Percentiles rank a stretch among this genome's conserved stretches.
These are phyloP conservation scores for Chamaetylas fuelleborni DNA, from an alignment of 2,113 vertebrate species.

Conservation along the genomic window DNA sequence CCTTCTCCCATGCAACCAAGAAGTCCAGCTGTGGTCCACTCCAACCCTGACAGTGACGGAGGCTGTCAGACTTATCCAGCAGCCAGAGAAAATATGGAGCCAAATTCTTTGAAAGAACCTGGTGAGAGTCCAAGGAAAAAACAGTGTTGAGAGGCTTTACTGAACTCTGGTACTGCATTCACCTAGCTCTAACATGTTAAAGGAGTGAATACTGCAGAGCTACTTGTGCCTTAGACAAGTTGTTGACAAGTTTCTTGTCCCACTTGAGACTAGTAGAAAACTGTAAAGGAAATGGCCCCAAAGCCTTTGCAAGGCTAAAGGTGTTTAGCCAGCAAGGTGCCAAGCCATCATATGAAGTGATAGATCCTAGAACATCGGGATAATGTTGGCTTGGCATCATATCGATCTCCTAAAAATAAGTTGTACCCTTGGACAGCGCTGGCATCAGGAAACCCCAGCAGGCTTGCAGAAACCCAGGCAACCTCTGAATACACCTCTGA, in stretches of 20 bases:
- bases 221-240: neutral
- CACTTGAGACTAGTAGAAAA: neutral
- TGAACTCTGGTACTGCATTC: neutral
- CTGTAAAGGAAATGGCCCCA: neutral
- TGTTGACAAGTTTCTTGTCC: neutral
- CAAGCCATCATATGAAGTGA: neutral
- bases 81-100: neutral
- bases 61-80: neutral
- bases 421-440: neutral
- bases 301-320: neutral
- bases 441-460: neutral
- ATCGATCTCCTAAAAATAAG: neutral
- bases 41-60: neutral
- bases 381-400: neutral
- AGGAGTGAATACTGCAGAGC: neutral
- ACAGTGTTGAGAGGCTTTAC: neutral
- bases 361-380: neutral
- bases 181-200: neutral
- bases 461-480: neutral
- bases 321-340: neutral
- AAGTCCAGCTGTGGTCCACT: neutral
- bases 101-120: neutral
- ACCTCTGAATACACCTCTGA: neutral
- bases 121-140: neutral
- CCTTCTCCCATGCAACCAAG: neutral